Conservation (phyloP, 2,113 vertebrate species). For the Actenoides hombroni region DNA sequence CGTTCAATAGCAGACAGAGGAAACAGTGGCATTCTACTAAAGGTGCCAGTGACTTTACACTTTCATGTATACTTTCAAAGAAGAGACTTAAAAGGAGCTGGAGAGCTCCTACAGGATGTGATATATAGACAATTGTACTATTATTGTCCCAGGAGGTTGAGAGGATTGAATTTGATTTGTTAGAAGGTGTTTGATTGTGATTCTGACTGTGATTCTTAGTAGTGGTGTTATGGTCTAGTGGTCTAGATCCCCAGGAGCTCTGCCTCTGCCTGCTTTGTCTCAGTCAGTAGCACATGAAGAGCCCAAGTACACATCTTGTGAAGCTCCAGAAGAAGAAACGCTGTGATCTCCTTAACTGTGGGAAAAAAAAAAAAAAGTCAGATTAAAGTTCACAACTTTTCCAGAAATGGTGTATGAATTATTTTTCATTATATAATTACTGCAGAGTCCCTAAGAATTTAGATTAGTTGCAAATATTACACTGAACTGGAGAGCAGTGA, state of each 20-base stretch:
- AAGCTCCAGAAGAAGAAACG: neutral
- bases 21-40: neutral
- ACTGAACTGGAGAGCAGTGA: neutral
- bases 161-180: neutral
- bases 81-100: neutral
- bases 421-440: neutral
- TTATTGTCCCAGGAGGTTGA: neutral
- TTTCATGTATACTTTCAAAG: neutral
- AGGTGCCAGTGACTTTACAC: neutral
- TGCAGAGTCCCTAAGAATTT: neutral
- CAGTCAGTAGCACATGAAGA: neutral
- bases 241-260: neutral
- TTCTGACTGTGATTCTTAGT: neutral
- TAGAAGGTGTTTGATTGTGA: neutral
- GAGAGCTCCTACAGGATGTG: neutral
- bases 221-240: neutral
- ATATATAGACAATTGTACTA: neutral
- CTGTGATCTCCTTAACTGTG: neutral
- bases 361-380: neutral
- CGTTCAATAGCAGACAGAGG: neutral
- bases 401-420: neutral
- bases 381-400: neutral
- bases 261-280: neutral
- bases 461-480: constrained; percentile 3
- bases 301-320: neutral